phyloP scores from a whole-genome alignment of 2,797 vertebrate genomes.

The Calcarius lapponicus region DNA sequence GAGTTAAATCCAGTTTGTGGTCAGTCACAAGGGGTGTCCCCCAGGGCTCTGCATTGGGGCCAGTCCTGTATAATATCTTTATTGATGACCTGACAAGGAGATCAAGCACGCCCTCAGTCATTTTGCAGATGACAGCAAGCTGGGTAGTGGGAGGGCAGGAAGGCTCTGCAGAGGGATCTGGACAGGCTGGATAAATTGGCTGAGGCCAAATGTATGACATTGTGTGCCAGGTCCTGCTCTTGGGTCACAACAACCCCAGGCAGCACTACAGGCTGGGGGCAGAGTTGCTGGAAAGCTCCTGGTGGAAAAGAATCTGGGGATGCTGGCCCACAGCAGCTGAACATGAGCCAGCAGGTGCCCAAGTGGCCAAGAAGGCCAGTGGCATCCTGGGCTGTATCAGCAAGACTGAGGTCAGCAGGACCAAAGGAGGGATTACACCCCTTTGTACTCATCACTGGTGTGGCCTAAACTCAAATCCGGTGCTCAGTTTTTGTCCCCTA shows the following conservation, averaged over 20 bases:
- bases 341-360: not conserved
- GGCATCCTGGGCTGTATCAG: not conserved
- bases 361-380: not conserved
- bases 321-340: not conserved
- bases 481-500: not conserved
- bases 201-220: too few species aligned
- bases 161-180: not conserved
- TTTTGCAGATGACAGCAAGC: not conserved
- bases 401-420: not conserved
- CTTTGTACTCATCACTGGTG: not conserved
- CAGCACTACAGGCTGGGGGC: not conserved
- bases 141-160: not conserved
- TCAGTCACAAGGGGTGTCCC: not conserved
- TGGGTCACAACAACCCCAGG: not conserved
- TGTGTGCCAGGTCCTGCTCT: not conserved
- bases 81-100: not conserved
- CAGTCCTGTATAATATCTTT: not conserved
- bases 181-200: not conserved
- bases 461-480: not conserved
- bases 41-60: not conserved
- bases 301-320: not conserved
- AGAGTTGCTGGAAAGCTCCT: not conserved
- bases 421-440: not conserved
- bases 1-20: not conserved
- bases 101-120: accelerated